Evolutionary conservation across 2,113 vertebrate genomes (phyloP), one percentile per base, ranked within the genome.

Genomic region (Chinchilla lanigera): DNA sequence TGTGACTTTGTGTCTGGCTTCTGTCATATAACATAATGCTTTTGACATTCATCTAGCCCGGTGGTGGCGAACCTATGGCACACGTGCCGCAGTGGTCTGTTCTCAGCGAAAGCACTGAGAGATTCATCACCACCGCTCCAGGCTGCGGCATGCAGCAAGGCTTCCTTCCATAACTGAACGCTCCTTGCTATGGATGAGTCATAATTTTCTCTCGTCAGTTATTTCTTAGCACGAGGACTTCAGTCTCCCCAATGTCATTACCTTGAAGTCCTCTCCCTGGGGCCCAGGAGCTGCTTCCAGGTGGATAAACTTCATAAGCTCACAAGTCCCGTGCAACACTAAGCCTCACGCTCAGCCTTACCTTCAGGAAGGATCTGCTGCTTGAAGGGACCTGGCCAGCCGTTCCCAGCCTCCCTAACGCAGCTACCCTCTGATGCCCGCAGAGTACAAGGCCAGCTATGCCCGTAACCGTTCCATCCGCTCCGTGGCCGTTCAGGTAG

Each of bases 381-480:
- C 85, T 24, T 0, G n/a, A 63, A 0, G 44, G 44, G n/a, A 4
- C 78, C 58, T 12, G 17, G 44, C 44, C 90, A 35, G 60, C 50
- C 33, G 1, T 13, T 71, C 24, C 58, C 89, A 1, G 13, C n/a
- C 11, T 5, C 80, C n/a, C 90, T 93, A n/a, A 84, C 67, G 26
- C 22, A 1, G 14, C 50, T 13, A 5, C n/a, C 38, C 20, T 58
- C 67, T 38, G 38, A 56, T 2, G 1, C 52, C 73, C 47, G 38
- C 98, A 99, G 99, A 99, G 96, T 99, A 99, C 81, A 99, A 99
- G 95, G 95, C 99, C 83, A 96, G 95, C 93, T 98, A 98, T 0
- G 67, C 97, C 7, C 99, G 98, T 47, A 99, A 99, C 77, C 99
- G 99, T 90, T 99, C 99, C 35, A 81, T 99, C 87, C 99, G 99